A percentile compares a stretch with the other conserved stretches of the same genome.
Evolutionary conservation across 2,113 vertebrate species (phyloP).

Genomic region (Calidris pugnax): DNA sequence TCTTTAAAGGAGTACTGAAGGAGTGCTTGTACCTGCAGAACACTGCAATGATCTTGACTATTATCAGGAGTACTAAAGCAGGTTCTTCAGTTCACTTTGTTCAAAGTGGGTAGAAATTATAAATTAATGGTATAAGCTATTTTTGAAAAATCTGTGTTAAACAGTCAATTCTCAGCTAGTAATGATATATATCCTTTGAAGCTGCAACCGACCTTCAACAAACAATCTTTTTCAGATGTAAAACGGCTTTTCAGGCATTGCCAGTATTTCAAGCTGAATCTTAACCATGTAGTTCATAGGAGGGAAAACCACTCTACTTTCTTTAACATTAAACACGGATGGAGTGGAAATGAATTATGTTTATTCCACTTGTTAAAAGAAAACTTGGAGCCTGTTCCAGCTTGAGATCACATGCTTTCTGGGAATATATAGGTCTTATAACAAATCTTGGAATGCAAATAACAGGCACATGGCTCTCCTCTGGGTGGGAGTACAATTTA

Average conservation of each 20-base stretch:
- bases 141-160: neutral
- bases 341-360: conserved; percentile 57
- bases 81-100: neutral
- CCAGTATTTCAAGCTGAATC: neutral
- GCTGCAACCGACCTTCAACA: neutral
- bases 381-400: conserved; percentile 37
- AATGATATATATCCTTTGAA: conserved; percentile 3
- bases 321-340: conserved; percentile 45
- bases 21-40: neutral
- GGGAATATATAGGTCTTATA: conserved; percentile 42
- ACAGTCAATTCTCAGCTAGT: neutral
- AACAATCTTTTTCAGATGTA: neutral
- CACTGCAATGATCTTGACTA: neutral
- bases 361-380: conserved; percentile 67
- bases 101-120: neutral
- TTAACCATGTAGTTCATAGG: neutral
- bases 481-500: neutral
- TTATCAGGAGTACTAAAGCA: neutral
- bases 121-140: neutral
- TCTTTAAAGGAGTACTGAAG: neutral
- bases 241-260: conserved; percentile 1
- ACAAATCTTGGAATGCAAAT: conserved; percentile 49
- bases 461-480: conserved; percentile 1
- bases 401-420: conserved; percentile 52
- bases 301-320: conserved; percentile 43